phyloP scores from a whole-genome alignment of 2,888 invertebrate species.

The Scotopteryx bipunctaria region DNA sequence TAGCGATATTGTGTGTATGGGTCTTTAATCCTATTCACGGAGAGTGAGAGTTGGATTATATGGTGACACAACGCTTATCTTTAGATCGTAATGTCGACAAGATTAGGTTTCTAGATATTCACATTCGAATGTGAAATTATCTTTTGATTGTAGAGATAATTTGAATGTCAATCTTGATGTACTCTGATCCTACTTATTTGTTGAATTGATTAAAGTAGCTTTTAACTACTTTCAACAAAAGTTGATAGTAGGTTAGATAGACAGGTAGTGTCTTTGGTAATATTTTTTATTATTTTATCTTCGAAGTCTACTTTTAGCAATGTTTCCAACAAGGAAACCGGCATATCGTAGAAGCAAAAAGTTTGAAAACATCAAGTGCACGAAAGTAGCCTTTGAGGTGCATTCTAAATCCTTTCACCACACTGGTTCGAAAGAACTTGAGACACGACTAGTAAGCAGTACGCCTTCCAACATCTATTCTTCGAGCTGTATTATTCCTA shows the following conservation, averaged over 20 bases:
- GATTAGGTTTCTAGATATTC: constrained; percentile 6
- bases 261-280: too few relatives aligned
- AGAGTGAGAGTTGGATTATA: constrained; percentile 31
- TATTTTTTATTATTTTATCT: too few relatives aligned
- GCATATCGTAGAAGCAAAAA: too few relatives aligned
- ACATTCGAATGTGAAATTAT: constrained; percentile 11
- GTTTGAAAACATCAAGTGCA: too few relatives aligned
- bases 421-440: too few relatives aligned
- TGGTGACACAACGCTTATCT: constrained; percentile 34
- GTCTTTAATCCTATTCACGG: constrained; percentile 20
- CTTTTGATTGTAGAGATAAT: constrained; percentile 7
- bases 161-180: constrained; percentile 9
- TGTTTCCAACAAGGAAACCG: too few relatives aligned
- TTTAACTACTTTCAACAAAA: not conserved
- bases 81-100: constrained; percentile 27
- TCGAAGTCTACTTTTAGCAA: too few relatives aligned
- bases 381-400: too few relatives aligned
- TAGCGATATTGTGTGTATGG: constrained; percentile 8
- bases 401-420: too few relatives aligned
- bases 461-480: too few relatives aligned
- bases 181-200: not conserved
- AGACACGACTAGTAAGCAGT: too few relatives aligned
- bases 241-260: not conserved
- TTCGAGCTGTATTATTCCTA: too few relatives aligned
- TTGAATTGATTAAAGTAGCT: not conserved